Conservation (phyloP, 92 coral and sea anemone species). For the Zoanthus solanderi region DNA sequence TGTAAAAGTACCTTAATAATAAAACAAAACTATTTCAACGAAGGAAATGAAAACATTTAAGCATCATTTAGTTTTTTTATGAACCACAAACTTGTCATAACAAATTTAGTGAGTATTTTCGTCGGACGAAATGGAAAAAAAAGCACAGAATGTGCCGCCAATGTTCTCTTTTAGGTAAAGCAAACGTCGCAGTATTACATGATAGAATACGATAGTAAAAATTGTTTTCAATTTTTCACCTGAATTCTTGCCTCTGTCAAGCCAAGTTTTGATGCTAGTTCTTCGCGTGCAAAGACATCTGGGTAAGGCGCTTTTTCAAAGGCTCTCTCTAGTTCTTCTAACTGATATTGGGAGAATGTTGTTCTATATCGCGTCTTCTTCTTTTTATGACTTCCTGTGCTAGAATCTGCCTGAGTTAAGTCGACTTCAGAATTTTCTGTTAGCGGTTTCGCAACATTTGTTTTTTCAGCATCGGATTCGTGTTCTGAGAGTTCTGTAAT, state of each 20-base stretch:
- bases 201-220: not conserved
- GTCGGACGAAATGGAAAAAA: not conserved
- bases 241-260: constrained; percentile 98
- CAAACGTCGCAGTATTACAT: not conserved
- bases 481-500: constrained; percentile 1
- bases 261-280: constrained; percentile 92
- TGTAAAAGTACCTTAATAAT: not conserved
- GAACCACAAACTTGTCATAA: constrained; percentile 5
- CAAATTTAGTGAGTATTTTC: not conserved
- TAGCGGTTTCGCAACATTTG: not conserved
- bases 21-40: not conserved
- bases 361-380: constrained; percentile 97
- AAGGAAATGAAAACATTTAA: not conserved
- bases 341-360: constrained; percentile 96
- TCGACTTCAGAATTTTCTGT: constrained; percentile 58
- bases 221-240: constrained; percentile 47
- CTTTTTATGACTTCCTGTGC: constrained; percentile 78
- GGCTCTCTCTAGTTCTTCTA: constrained; percentile 96
- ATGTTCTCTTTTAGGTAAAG: not conserved
- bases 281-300: constrained; percentile 98
- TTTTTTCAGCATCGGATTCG: constrained; percentile 5
- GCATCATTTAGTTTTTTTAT: constrained; percentile 3
- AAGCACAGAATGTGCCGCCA: not conserved
- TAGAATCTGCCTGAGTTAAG: constrained; percentile 62
- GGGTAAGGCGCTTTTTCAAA: constrained; percentile 99